Evolutionary conservation across 2,888 invertebrate genomes (phyloP).

Genomic region (Gonocerus acuteangulatus): DNA sequence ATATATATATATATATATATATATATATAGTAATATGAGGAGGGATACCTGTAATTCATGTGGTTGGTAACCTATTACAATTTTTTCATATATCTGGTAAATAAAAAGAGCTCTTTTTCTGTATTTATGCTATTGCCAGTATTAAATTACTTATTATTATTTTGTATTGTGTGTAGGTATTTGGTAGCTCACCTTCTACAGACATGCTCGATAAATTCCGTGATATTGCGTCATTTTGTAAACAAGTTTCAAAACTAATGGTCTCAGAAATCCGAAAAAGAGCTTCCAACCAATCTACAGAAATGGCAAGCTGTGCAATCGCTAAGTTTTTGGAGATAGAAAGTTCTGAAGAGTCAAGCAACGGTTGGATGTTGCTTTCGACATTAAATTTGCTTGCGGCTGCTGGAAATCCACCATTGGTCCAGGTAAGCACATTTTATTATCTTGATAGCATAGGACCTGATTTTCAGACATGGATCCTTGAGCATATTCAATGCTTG

Average conservation of each 20-base stretch:
- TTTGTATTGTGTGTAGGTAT: constrained; percentile 69
- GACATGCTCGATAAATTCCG: constrained; percentile 97
- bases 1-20: too few relatives aligned
- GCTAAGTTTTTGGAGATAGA: constrained; percentile 94
- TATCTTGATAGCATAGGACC: not conserved
- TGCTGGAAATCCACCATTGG: constrained; percentile 78
- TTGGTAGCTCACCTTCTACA: constrained; percentile 83
- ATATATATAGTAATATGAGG: too few relatives aligned
- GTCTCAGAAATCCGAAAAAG: constrained; percentile 91
- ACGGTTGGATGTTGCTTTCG: constrained; percentile 92
- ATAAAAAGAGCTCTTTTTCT: too few relatives aligned
- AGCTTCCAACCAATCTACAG: constrained; percentile 92
- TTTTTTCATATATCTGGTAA: too few relatives aligned
- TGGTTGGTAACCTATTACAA: too few relatives aligned
- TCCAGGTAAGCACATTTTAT: constrained; percentile 56
- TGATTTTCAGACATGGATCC: too few relatives aligned
- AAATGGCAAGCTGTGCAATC: constrained; percentile 92
- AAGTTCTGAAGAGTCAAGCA: constrained; percentile 86
- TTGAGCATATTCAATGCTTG: too few relatives aligned
- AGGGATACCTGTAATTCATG: too few relatives aligned
- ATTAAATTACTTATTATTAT: too few relatives aligned
- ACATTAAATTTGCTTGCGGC: constrained; percentile 87
- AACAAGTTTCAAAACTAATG: constrained; percentile 90
- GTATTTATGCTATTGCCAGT: too few relatives aligned
- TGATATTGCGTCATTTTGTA: constrained; percentile 89